Evolutionary conservation across 2,113 vertebrate species (phyloP), one percentile per base, ranked within the genome.

Genomic region (Malurus cyaneus): DNA sequence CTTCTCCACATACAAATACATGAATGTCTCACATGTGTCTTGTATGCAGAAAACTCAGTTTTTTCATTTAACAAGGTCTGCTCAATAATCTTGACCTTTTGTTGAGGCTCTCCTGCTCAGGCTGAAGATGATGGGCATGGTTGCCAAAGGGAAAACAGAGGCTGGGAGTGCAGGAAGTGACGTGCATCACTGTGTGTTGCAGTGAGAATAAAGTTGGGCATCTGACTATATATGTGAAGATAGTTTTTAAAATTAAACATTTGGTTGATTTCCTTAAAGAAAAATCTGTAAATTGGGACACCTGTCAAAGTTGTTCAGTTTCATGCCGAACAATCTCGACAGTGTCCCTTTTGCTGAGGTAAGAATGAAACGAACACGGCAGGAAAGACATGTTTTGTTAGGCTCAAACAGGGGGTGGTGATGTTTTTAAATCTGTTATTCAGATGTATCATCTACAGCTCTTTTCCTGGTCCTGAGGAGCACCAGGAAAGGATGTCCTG

Each of bases 11-110:
- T 17, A 4, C 10, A 34, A 32, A 62, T 14, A 18, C 8, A 0
- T 8, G 0, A 24, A 1, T 28, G 31, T 29, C 24, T 61, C 8
- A 0, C 1, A 1, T 7, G 5, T 60, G 49, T 49, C 49, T 57
- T 36, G 7, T 11, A 4, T 21, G 26, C 59, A 83, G 81, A 77
- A 62, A 89, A 25, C 13, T 57, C 11, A 32, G 0, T 21, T 46
- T 79, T 74, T 70, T 80, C 5, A 14, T 42, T 69, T 59, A 16
- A 20, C 14, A 29, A 53, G 25, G 26, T 64, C 42, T 91, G 19
- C 57, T 91, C 42, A 23, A 4, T 14, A 14, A 12, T 69, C 8
- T 54, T 36, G 8, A 18, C 18, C 12, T 56, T 67, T 5, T 61
- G 14, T 3, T 47, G 46, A 49, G 46, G 50, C 11, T 77, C 5